Evolutionary conservation across 2,113 vertebrate species (phyloP).

Genomic region (Phocoena phocoena): DNA sequence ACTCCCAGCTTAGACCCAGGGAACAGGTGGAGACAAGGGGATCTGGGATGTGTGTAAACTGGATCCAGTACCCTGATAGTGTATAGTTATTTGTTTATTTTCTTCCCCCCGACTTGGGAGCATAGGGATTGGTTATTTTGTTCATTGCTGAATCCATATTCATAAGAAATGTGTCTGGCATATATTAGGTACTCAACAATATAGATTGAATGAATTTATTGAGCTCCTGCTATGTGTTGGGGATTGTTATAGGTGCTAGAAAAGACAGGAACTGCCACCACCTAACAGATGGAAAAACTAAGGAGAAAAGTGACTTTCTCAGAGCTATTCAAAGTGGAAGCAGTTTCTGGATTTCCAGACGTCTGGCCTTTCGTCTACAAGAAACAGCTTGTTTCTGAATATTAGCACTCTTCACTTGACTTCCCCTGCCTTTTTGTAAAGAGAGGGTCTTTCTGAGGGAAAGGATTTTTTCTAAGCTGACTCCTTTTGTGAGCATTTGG

Average conservation of each 20-base stretch:
- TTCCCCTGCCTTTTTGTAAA: neutral
- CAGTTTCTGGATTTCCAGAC: neutral
- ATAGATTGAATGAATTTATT: neutral
- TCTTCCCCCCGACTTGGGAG: neutral
- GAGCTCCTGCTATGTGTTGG: neutral
- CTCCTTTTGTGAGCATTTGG: neutral
- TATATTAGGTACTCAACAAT: neutral
- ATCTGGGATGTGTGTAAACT: neutral
- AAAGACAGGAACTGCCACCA: neutral
- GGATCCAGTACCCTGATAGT: neutral
- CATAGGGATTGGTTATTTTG: neutral
- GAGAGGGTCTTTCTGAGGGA: neutral
- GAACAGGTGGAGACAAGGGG: neutral
- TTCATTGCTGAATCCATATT: neutral
- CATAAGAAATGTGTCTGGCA: neutral
- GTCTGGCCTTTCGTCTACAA: neutral
- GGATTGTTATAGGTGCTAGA: neutral
- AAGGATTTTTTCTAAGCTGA: neutral
- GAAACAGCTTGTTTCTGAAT: neutral
- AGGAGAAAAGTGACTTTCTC: neutral
- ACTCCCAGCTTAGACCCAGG: neutral
- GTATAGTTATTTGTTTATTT: neutral
- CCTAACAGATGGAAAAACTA: conserved; percentile 2
- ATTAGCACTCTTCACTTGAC: neutral
- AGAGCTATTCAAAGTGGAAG: neutral